A percentile compares a stretch with the other conserved stretches of the same genome.
Evolutionary conservation across 2,797 vertebrate genomes (phyloP).

Genomic region (Protosalanx chinensis): DNA sequence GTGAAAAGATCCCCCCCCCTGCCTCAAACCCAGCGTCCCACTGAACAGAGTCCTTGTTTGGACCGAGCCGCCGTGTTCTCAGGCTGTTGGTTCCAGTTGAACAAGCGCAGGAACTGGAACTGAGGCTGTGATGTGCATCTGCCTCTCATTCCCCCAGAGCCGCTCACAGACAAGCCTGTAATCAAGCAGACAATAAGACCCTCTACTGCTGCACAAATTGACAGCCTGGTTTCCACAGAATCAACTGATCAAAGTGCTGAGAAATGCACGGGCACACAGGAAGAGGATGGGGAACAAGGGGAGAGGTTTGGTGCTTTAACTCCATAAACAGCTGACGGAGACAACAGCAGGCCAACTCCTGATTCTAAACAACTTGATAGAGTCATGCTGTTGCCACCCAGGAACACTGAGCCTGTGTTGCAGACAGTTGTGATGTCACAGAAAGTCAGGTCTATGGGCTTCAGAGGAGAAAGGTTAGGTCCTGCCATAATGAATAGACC

Average conservation of each 20-base stretch:
- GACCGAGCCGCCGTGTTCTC: slow-evolving; percentile 33
- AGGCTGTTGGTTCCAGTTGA: slow-evolving; percentile 67
- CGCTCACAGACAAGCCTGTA: slow-evolving; percentile 57
- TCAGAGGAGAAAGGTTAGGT: background rate
- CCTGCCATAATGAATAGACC: background rate
- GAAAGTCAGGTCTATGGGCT: slow-evolving; percentile 24
- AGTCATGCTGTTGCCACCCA: slow-evolving; percentile 35
- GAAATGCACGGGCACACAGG: slow-evolving; percentile 34
- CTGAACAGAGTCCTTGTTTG: slow-evolving; percentile 55
- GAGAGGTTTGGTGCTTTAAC: slow-evolving; percentile 39
- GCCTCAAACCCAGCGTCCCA: slow-evolving; percentile 2
- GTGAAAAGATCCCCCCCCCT: background rate
- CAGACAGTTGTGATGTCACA: slow-evolving; percentile 12
- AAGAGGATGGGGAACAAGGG: slow-evolving; percentile 36
- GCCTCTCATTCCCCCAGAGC: slow-evolving; percentile 57
- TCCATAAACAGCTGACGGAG: slow-evolving; percentile 58
- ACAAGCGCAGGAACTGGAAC: slow-evolving; percentile 45
- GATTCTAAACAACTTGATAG: slow-evolving; percentile 12
- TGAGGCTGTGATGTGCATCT: slow-evolving; percentile 34
- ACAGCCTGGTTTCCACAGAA: slow-evolving; percentile 42
- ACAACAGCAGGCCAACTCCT: slow-evolving; percentile 37
- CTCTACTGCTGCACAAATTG: slow-evolving; percentile 58
- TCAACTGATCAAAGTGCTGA: slow-evolving; percentile 67
- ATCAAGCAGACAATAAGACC: slow-evolving; percentile 67
- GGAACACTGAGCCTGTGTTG: slow-evolving; percentile 14